Percentiles rank a stretch among this genome's conserved stretches.
Conservation (phyloP, 2,797 vertebrate species). For the Gymnodraco acuticeps region DNA sequence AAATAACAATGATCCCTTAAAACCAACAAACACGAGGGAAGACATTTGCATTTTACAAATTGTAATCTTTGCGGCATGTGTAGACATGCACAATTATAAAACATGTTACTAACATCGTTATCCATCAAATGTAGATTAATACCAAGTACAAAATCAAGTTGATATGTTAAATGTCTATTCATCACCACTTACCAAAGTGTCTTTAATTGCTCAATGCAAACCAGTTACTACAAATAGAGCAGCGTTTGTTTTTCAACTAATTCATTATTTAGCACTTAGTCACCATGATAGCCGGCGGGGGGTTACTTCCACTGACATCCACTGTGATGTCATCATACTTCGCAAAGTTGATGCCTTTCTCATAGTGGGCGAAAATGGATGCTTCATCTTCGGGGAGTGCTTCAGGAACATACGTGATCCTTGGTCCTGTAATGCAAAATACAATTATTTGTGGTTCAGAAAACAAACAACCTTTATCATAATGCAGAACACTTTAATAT, state of each 20-base stretch:
- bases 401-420: slow-evolving; percentile 91
- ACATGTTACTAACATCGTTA: too few relatives aligned
- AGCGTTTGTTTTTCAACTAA: too few relatives aligned
- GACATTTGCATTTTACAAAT: too few relatives aligned
- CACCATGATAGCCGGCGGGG: slow-evolving; percentile 90
- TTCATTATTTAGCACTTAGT: slow-evolving; percentile 50
- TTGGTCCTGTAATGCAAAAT: slow-evolving; percentile 80
- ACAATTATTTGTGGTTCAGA: neutral
- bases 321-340: slow-evolving; percentile 94
- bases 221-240: neutral
- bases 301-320: slow-evolving; percentile 89
- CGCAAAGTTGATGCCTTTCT: slow-evolving; percentile 93
- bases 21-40: too few relatives aligned
- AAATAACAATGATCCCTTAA: too few relatives aligned
- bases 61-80: too few relatives aligned
- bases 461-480: rapidly evolving
- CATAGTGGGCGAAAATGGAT: slow-evolving; percentile 90
- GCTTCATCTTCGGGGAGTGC: slow-evolving; percentile 90
- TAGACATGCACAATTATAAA: too few relatives aligned
- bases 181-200: neutral
- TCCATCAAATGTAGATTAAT: too few relatives aligned
- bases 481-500: neutral
- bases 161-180: too few relatives aligned
- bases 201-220: neutral
- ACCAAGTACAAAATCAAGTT: too few relatives aligned